Percentiles rank a stretch among this genome's conserved stretches.
Conservation (phyloP, 2,113 vertebrate species). For the Corvus cornix region DNA sequence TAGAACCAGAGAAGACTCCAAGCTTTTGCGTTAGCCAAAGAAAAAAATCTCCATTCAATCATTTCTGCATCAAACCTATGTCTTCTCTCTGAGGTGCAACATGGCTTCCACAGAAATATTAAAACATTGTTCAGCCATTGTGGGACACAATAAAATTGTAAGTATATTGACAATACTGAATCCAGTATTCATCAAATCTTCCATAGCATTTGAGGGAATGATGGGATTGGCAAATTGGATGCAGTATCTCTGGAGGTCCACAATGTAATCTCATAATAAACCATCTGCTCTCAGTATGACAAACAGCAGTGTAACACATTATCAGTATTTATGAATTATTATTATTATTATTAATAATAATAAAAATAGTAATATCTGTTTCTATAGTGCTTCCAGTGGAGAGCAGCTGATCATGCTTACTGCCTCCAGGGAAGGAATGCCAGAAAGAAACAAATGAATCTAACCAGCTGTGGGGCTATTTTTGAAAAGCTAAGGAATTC, state of each 20-base stretch:
- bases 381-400: conserved; percentile 6
- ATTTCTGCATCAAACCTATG: neutral
- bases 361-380: conserved; percentile 12
- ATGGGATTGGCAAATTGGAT: neutral
- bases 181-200: neutral
- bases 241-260: conserved; percentile 1
- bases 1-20: neutral
- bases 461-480: conserved; percentile 50
- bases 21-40: neutral
- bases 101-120: neutral
- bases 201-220: neutral
- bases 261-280: neutral
- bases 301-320: neutral
- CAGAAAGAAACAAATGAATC: conserved; percentile 40
- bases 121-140: neutral
- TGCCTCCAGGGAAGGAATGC: neutral
- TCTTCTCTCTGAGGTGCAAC: neutral
- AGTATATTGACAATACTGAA: neutral
- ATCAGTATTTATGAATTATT: neutral
- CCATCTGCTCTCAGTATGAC: conserved; percentile 26
- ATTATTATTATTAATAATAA: neutral
- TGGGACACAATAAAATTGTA: neutral
- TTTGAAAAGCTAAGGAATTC: conserved; percentile 31
- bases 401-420: conserved; percentile 50
- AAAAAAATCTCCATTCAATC: neutral